Evolutionary conservation across 2,797 vertebrate species (phyloP).

Genomic region (Tokudaia tokunoshimensis): DNA sequence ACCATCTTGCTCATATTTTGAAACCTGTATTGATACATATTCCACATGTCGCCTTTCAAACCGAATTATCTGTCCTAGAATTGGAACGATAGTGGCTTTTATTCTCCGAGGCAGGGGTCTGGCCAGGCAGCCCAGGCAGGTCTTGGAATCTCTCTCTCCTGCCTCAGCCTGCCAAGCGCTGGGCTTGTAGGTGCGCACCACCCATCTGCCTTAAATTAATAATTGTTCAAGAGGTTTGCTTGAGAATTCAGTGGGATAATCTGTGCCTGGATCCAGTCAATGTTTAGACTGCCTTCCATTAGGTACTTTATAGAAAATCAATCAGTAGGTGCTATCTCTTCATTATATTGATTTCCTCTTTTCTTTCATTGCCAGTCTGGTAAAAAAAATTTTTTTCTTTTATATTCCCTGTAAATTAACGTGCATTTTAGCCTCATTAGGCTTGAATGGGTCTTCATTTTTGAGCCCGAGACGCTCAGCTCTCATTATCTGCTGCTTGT

Average conservation of each 20-base stretch:
- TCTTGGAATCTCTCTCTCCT: neutral
- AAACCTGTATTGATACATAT: neutral
- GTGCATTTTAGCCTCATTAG: conserved; percentile 69
- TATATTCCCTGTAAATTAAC: conserved; percentile 50
- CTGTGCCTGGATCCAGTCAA: conserved; percentile 6
- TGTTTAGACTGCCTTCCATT: conserved; percentile 60
- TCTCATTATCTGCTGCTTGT: conserved; percentile 51
- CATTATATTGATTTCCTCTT: conserved; percentile 65
- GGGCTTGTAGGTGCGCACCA: neutral
- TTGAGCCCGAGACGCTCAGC: conserved; percentile 36
- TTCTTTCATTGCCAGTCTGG: conserved; percentile 47
- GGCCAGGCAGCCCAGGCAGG: neutral
- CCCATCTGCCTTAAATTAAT: neutral
- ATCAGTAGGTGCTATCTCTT: conserved; percentile 57
- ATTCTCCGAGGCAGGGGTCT: neutral
- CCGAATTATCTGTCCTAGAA: conserved; percentile 40
- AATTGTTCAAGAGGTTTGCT: conserved; percentile 10
- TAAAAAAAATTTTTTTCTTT: conserved; percentile 58
- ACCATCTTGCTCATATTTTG: no score
- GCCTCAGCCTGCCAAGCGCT: neutral
- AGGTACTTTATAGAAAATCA: conserved; percentile 58
- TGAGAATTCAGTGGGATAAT: neutral
- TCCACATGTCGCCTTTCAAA: neutral
- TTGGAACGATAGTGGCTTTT: neutral
- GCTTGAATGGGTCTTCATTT: conserved; percentile 57